phyloP scores from a whole-genome alignment of 2,888 invertebrate genomes.

The Stenolophus ochropezus region DNA sequence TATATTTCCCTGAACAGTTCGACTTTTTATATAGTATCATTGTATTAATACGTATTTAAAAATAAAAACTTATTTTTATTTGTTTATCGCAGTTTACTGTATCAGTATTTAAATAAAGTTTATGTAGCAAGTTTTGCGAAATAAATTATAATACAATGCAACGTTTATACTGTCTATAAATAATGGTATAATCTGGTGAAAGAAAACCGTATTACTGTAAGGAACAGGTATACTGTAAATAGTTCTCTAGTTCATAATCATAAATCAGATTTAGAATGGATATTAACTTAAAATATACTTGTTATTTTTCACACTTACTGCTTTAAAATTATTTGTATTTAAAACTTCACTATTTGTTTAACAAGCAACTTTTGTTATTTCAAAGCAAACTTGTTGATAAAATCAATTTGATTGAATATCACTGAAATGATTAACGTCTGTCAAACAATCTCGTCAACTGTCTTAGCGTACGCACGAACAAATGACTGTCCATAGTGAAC shows the following conservation, averaged over 20 bases:
- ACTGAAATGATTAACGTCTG: background rate
- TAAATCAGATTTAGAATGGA: slow-evolving; percentile 56
- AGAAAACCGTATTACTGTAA: background rate
- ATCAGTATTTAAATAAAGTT: background rate
- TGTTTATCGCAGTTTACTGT: background rate
- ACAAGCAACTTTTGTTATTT: too few species aligned
- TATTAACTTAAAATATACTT: slow-evolving; percentile 45
- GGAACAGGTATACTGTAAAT: slow-evolving; percentile 25
- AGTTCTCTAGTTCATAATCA: slow-evolving; percentile 45
- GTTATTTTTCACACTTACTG: background rate
- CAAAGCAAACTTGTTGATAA: too few species aligned
- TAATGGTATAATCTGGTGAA: slow-evolving; percentile 20
- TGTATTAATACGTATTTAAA: too few species aligned
- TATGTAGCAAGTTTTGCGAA: background rate
- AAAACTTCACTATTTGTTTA: too few species aligned
- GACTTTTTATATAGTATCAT: too few species aligned
- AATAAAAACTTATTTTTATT: background rate
- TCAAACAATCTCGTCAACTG: background rate
- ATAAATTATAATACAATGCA: slow-evolving; percentile 11
- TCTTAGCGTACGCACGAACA: background rate
- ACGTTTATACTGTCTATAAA: background rate
- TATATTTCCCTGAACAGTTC: background rate
- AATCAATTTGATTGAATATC: background rate
- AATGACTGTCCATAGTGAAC: background rate
- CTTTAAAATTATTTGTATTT: too few species aligned